These are phyloP conservation scores for Chymomyza costata DNA, from an alignment of 1,140 invertebrate species.

Conservation along the genomic window DNA sequence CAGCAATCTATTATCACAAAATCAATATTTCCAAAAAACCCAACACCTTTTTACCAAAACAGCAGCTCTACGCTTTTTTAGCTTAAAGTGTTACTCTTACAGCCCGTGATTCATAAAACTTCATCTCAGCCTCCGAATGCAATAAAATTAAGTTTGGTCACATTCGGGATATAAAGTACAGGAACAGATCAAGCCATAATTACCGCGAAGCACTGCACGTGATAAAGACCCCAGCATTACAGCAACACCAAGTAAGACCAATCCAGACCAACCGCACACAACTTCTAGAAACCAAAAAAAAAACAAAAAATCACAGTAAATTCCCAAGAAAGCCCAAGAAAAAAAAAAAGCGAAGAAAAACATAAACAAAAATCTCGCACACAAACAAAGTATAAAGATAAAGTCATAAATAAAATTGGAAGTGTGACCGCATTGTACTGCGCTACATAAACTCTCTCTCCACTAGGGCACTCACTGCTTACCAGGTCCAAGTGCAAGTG, in stretches of 20 bases:
- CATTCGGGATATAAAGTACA: slow-evolving; percentile 46
- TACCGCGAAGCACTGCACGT: slow-evolving; percentile 56
- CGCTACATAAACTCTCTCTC: slow-evolving; percentile 5
- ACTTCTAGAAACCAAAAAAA: too few species aligned
- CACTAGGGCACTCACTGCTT: slow-evolving; percentile 32
- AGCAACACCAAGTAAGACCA: slow-evolving; percentile 7
- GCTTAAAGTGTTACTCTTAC: too few species aligned
- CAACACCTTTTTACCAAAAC: too few species aligned
- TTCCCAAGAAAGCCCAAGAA: slow-evolving; percentile 54
- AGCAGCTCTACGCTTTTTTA: too few species aligned
- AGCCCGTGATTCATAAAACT: too few species aligned
- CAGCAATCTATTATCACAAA: too few species aligned
- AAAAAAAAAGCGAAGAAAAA: slow-evolving; percentile 26
- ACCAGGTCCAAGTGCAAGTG: slow-evolving; percentile 35
- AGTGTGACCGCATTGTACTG: slow-evolving; percentile 40
- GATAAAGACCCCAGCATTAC: slow-evolving; percentile 53
- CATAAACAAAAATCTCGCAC: slow-evolving; percentile 66
- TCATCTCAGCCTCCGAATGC: too few species aligned
- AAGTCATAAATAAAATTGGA: slow-evolving; percentile 70
- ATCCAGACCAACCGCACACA: slow-evolving; percentile 40
- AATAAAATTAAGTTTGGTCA: slow-evolving; percentile 61
- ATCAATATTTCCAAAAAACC: too few species aligned
- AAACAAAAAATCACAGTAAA: slow-evolving; percentile 63
- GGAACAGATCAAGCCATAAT: slow-evolving; percentile 62
- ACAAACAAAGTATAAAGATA: slow-evolving; percentile 64